phyloP scores from a whole-genome alignment of 2,797 vertebrate species.

The Epinephelus coioides region DNA sequence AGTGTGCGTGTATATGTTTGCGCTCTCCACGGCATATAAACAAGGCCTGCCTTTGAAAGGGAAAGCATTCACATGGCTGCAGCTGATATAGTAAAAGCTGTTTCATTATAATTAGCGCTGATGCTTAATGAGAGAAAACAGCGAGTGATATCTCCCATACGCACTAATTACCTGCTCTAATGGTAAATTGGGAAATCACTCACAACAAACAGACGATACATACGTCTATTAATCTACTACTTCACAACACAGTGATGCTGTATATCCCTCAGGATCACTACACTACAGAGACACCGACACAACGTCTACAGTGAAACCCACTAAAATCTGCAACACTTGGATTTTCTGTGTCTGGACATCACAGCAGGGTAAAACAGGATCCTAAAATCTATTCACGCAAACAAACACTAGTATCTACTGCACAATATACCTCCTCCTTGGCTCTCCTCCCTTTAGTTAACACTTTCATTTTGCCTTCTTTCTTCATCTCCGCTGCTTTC shows the following conservation, averaged over 20 bases:
- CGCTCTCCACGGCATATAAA: constrained; percentile 37
- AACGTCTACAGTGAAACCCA: constrained; percentile 8
- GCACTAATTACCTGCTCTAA: constrained; percentile 22
- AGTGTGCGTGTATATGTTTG: constrained; percentile 20
- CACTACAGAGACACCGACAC: constrained; percentile 27
- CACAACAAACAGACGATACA: constrained; percentile 40
- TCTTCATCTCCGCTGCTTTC: constrained; percentile 57
- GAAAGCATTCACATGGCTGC: constrained; percentile 31
- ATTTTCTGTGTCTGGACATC: constrained; percentile 25
- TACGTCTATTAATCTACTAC: constrained; percentile 34
- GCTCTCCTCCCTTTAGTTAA: constrained; percentile 65
- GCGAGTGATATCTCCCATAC: constrained; percentile 18
- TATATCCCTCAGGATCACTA: neutral
- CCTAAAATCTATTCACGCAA: constrained; percentile 27
- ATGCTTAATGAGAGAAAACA: constrained; percentile 39
- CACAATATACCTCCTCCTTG: constrained; percentile 72
- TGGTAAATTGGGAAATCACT: constrained; percentile 21
- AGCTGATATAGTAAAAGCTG: constrained; percentile 32
- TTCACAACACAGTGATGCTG: constrained; percentile 22
- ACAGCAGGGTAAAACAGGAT: constrained; percentile 2
- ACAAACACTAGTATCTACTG: constrained; percentile 54
- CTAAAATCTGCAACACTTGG: neutral
- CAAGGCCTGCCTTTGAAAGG: constrained; percentile 35
- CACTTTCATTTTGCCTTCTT: constrained; percentile 53
- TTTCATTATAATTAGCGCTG: constrained; percentile 33